Percentiles rank a stretch among this genome's conserved stretches.
Conservation (phyloP, 2,888 invertebrate genomes). For the Brenthis ino region DNA sequence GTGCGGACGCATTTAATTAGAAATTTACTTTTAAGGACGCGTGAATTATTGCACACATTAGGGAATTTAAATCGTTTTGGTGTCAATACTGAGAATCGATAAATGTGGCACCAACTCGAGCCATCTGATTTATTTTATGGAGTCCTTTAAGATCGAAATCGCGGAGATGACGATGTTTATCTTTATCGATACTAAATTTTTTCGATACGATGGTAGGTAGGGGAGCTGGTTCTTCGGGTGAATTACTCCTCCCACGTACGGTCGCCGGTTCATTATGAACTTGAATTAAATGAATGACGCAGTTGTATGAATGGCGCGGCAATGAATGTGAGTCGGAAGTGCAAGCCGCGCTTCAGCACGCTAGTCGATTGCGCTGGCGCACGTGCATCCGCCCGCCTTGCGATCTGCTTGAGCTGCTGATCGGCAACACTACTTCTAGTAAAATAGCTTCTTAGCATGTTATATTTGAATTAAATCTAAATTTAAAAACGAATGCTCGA, state of each 20-base stretch:
- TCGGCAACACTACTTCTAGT: not conserved
- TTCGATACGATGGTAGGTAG: slow-evolving; percentile 49
- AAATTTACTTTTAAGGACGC: slow-evolving; percentile 63
- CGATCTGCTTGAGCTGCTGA: slow-evolving; percentile 16
- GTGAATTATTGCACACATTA: slow-evolving; percentile 72
- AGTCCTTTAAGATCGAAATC: slow-evolving; percentile 49
- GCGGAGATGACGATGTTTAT: slow-evolving; percentile 55
- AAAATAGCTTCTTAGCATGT: not conserved
- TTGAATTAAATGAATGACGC: slow-evolving; percentile 80
- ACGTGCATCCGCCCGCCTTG: slow-evolving; percentile 60
- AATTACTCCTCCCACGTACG: slow-evolving; percentile 67
- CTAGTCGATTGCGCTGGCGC: slow-evolving; percentile 59
- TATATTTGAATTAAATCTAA: not conserved
- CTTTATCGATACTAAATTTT: slow-evolving; percentile 59
- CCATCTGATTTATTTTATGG: slow-evolving; percentile 68
- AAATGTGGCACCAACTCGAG: slow-evolving; percentile 60
- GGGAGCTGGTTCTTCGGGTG: slow-evolving; percentile 48
- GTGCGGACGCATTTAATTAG: slow-evolving; percentile 71
- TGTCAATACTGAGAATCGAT: slow-evolving; percentile 70
- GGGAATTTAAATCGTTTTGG: slow-evolving; percentile 61
- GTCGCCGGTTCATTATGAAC: slow-evolving; percentile 68
- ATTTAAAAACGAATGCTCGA: not conserved
- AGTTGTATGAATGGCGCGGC: slow-evolving; percentile 79
- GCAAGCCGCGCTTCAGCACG: slow-evolving; percentile 68
- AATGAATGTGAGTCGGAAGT: slow-evolving; percentile 79